Percentiles rank a stretch among this genome's conserved stretches.
phyloP scores from a whole-genome alignment of 1,140 invertebrate genomes.

The Mercenaria mercenaria region DNA sequence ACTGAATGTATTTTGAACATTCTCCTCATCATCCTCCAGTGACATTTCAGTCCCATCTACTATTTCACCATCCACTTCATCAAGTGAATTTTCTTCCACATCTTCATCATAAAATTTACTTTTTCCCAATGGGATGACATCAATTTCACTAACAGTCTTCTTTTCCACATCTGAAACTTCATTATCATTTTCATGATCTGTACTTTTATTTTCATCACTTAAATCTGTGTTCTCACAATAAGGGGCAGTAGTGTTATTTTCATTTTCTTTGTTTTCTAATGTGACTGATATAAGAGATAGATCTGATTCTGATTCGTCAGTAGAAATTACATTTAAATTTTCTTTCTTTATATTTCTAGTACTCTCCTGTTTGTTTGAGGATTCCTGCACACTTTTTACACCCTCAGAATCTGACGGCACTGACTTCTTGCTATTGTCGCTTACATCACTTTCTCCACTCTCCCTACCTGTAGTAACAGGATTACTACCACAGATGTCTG shows the following conservation, averaged over 20 bases:
- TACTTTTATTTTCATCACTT: background rate
- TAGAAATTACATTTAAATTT: background rate
- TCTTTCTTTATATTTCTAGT: background rate
- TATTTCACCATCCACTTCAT: background rate
- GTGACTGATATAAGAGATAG: background rate
- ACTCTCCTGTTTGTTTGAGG: background rate
- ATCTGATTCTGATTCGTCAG: background rate
- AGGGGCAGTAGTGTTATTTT: background rate
- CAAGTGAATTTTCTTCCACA: background rate
- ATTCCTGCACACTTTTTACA: background rate
- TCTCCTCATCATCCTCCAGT: no score
- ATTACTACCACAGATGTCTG: background rate
- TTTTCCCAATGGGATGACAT: background rate
- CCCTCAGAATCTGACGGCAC: background rate
- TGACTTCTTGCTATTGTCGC: no score
- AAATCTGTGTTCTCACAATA: background rate
- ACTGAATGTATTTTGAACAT: no score
- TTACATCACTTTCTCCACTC: no score
- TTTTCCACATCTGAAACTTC: background rate
- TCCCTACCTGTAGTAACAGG: no score
- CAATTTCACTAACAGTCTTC: background rate
- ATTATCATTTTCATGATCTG: background rate
- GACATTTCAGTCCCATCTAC: background rate
- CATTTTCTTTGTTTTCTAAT: background rate
- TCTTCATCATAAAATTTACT: background rate